Base-by-base conservation (phyloP, 2,888 invertebrate species). In the Lottia scabra region DNA sequence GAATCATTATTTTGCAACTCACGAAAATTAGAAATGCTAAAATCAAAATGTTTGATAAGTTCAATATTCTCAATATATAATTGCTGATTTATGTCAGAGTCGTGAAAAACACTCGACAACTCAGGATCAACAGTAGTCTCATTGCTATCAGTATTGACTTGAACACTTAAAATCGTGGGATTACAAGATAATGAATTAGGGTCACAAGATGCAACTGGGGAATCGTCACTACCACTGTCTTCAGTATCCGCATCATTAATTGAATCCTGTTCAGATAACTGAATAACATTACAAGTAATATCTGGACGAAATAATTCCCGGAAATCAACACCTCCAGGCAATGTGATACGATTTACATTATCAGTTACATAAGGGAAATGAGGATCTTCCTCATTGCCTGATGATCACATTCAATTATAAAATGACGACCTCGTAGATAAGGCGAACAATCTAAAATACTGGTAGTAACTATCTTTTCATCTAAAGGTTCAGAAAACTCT, bases 371-470 rank as follows among this genome's bases (percentile, higher is more conserved):
- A 67, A 16, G 43, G 71, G 43, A 71, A 71, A 26, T 26, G 67
- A 10, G 63, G 67, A 15, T 67, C 67, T 44, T 67, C 67, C 23
- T 71, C 67, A 73, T 16, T 5, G 64, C 70, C 26, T 73, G 45
- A 63, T 70, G 66, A 63, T 72, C 63, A 43, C 63, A 69, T 63
- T 69, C 68, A 30, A 71, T 64, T 10, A 69, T 64, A 68, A 72
- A 67, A 30, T 65, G 46, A 19, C 63, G 43, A 15, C 73, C 73
- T 12, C 66, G 69, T 23, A 73, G 27, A 66, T 71, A 74, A 19
- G 67, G 63, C 12, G 66, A 19, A 71, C 67, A 67, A 45, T 74
- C 71, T 19, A 74, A 56, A 16, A 74, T 62, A 23, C 68, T 70
- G n/a, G 63, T 64, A 6, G 67, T 67, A 64, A 74, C 46, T 6